Base-by-base conservation (phyloP, 2,113 vertebrate species). In the Athene noctua region DNA sequence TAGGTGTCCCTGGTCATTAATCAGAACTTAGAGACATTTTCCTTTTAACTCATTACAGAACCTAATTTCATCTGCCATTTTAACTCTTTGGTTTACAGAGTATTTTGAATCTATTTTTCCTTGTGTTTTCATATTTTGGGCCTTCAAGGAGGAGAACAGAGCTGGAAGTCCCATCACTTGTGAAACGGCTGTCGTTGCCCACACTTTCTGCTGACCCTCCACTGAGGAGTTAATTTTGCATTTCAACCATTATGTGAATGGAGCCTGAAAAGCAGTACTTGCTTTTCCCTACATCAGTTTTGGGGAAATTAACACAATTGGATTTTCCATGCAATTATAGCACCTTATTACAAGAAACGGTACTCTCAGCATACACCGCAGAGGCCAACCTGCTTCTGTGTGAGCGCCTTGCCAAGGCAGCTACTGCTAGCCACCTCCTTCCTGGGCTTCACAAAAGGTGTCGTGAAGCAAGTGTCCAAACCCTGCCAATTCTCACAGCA, bases 1-100 rank as follows among this genome's bases (percentile, higher is more conserved):
- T 97, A 95, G 88, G 78, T 91, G 95, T 98, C 97, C 97, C 97
- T 91, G 95, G 96, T 96, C 97, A 98, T 98, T 98, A 98, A 98
- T 98, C 97, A 98, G 97, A 97, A 97, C 95, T 94, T 26, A 1
- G 92, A 96, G 94, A 90, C 66, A 32, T 95, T 96, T 97, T 97
- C 81, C 68, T 78, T 97, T 97, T 97, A 96, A 98, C 95, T 97
- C 97, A 91, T 98, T 97, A 96, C 87, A 90, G 95, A 97, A 90
- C 71, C 51, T 94, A 57, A 71, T 80, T 84, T 90, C 65, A 61
- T 86, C 61, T 68, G 47, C 47, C 42, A 49, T 57, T 77, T 96
- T 96, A 91, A 91, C 95, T 93, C 71, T 86, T 95, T 34, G 67
- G 49, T 88, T 78, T 62, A 73, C n/a, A n/a, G 42, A 72, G n/a